Percentiles rank a stretch among this genome's conserved stretches.
Conservation (phyloP, 1,140 invertebrate genomes). For the Dinoponera quadriceps region DNA sequence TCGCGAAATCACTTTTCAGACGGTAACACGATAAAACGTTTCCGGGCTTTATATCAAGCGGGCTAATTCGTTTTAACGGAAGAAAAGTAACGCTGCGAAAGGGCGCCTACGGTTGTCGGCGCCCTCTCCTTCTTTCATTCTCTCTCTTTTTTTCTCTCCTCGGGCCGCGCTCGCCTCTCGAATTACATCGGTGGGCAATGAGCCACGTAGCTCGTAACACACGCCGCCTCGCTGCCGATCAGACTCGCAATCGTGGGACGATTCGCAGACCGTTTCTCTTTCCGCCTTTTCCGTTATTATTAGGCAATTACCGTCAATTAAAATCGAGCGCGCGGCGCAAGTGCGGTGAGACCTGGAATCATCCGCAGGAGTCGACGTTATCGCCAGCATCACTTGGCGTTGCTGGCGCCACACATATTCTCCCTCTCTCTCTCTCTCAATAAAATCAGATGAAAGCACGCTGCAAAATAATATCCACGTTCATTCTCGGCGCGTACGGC, state of each 20-base stretch:
- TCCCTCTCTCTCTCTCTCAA: no score
- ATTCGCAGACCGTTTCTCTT: conserved; percentile 52
- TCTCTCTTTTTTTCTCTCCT: conserved; percentile 28
- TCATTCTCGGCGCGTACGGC: background rate
- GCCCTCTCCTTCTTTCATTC: conserved; percentile 8
- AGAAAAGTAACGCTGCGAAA: conserved; percentile 57
- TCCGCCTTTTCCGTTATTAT: background rate
- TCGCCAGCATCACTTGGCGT: no score
- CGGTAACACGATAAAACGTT: conserved; percentile 71
- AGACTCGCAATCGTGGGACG: conserved; percentile 51
- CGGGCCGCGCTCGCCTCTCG: conserved; percentile 59
- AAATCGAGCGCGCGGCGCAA: background rate
- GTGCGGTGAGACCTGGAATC: no score
- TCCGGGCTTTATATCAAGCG: conserved; percentile 72
- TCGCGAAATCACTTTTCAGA: conserved; percentile 68
- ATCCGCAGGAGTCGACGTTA: no score
- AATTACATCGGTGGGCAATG: conserved; percentile 77
- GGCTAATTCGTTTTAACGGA: conserved; percentile 78
- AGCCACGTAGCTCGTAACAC: conserved; percentile 72
- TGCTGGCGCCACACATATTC: no score
- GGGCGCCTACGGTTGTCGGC: background rate
- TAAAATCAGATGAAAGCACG: background rate
- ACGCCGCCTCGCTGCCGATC: conserved; percentile 60
- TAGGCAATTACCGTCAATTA: background rate
- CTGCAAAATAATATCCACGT: background rate